Base-by-base conservation (phyloP, 1,140 invertebrate genomes). In the Anagrus nilaparvatae region DNA sequence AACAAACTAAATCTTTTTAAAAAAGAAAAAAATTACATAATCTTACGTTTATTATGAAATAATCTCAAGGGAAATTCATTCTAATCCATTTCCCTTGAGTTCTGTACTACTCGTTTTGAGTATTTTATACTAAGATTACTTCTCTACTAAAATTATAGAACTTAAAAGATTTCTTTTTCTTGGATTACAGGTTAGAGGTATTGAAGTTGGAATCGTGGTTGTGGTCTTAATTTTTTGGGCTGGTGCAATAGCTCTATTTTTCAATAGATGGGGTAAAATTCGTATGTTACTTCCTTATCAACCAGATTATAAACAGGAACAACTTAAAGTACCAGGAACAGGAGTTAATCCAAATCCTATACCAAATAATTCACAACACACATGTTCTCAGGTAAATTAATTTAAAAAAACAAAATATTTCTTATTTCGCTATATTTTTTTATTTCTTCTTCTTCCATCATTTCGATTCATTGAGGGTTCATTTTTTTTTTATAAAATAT, bases 241-340 rank as follows among this genome's bases (percentile, higher is more conserved):
- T 4, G 86, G 78, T 0, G 87, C 87, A 8, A 90, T 93, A 54
- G 82, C 82, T 1, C 67, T 92, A 4, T 92, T 91, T 71, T 89
- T 91, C 70, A 90, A 88, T 58, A 75, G 84, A 24, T 91, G 87
- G 88, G 88, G 88, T 12, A 93, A 93, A 70, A 93, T 92, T 31
- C 74, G 89, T 27, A 92, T 92, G 88, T 69, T 93, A 43, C 69
- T 91, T 48, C 88, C 88, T 1, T 93, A 92, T 61, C 87, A 92
- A 56, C 88, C 89, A 5, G 87, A 88, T 51, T 89, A 87, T 61
- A 89, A 88, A 57, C n/a, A n/a, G n/a, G 84, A 87, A 56, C 82
- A 84, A 59, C 63, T 84, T 3, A 85, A 87, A 69, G 82, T 85
- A 23, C 82, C 83, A 2, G 82, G 82, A 10, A 83, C 81, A 24